phyloP scores from a whole-genome alignment of 2,113 vertebrate species.

The Oostethus manadensis region DNA sequence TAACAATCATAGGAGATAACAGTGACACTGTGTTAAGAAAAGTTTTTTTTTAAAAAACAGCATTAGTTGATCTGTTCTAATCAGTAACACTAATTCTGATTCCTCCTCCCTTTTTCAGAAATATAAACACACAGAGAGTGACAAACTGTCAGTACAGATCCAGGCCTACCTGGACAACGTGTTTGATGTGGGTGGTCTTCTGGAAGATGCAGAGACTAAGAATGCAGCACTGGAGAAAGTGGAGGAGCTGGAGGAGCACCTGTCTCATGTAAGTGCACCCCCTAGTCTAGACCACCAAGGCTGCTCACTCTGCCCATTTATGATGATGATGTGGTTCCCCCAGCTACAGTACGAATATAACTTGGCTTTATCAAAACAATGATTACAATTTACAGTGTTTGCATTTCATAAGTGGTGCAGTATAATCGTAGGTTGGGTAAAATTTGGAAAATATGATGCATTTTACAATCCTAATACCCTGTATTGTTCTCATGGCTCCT shows the following conservation, averaged over 20 bases:
- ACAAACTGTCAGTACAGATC: conserved; percentile 96
- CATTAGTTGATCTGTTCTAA: neutral
- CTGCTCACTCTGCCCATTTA: conserved; percentile 26
- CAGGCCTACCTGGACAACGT: conserved; percentile 97
- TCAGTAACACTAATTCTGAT: neutral
- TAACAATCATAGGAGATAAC: conserved; percentile 32
- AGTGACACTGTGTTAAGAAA: no score
- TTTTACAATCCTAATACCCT: conserved; percentile 53
- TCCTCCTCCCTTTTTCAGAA: conserved; percentile 69
- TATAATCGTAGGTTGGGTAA: conserved; percentile 48
- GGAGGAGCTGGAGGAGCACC: conserved; percentile 94
- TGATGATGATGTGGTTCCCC: conserved; percentile 41
- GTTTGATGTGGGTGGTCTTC: conserved; percentile 92
- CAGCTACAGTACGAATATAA: conserved; percentile 36
- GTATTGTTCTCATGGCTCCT: conserved; percentile 55
- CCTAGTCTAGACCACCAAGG: conserved; percentile 50
- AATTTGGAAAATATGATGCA: conserved; percentile 30
- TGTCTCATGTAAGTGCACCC: conserved; percentile 84
- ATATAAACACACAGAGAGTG: conserved; percentile 92
- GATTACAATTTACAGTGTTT: conserved; percentile 50
- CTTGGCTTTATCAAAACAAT: conserved; percentile 31
- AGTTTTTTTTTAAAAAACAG: no score
- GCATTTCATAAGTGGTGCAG: conserved; percentile 44
- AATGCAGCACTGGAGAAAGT: conserved; percentile 97
- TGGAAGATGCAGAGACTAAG: conserved; percentile 96